Percentiles rank a stretch among this genome's conserved stretches.
phyloP scores from a whole-genome alignment of 2,888 invertebrate genomes.

The Seira musarum region DNA sequence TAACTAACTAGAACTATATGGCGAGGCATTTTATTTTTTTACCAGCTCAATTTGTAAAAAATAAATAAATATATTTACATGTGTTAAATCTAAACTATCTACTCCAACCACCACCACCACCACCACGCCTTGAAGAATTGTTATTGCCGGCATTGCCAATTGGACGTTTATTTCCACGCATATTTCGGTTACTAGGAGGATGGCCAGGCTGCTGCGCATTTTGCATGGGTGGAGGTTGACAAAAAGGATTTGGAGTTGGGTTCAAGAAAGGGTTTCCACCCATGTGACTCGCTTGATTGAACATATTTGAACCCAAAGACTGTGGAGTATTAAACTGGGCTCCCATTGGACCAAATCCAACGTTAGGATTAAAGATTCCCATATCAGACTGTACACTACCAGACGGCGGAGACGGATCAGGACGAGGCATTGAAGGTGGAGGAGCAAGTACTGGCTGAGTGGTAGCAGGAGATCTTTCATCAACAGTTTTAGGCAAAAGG shows the following conservation, averaged over 20 bases:
- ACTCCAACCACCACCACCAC: slow-evolving; percentile 42
- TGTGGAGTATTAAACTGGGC: slow-evolving; percentile 45
- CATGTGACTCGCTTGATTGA: slow-evolving; percentile 48
- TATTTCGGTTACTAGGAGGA: slow-evolving; percentile 18
- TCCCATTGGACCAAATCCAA: slow-evolving; percentile 66
- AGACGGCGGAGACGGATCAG: slow-evolving; percentile 33
- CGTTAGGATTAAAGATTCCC: slow-evolving; percentile 67
- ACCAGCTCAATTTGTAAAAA: no score
- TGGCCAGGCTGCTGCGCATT: slow-evolving; percentile 41
- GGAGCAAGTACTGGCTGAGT: slow-evolving; percentile 22
- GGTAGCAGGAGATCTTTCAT: slow-evolving; percentile 30
- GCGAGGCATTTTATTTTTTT: no score
- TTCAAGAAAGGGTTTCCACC: slow-evolving; percentile 63
- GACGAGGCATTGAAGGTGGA: slow-evolving; percentile 15
- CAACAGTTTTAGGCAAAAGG: slow-evolving; percentile 62
- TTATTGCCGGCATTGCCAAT: slow-evolving; percentile 28
- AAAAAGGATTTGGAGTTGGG: slow-evolving; percentile 67
- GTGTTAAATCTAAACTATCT: no score
- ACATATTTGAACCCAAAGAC: slow-evolving; percentile 29
- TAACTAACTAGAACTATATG: no score
- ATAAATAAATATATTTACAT: no score
- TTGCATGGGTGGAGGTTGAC: slow-evolving; percentile 57
- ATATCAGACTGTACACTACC: slow-evolving; percentile 26
- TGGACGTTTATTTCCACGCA: slow-evolving; percentile 40
- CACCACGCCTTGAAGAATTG: slow-evolving; percentile 30